A percentile compares a stretch with the other conserved stretches of the same genome.
Evolutionary conservation across 1,140 invertebrate genomes (phyloP).

Genomic region (Drosophila takahashii): DNA sequence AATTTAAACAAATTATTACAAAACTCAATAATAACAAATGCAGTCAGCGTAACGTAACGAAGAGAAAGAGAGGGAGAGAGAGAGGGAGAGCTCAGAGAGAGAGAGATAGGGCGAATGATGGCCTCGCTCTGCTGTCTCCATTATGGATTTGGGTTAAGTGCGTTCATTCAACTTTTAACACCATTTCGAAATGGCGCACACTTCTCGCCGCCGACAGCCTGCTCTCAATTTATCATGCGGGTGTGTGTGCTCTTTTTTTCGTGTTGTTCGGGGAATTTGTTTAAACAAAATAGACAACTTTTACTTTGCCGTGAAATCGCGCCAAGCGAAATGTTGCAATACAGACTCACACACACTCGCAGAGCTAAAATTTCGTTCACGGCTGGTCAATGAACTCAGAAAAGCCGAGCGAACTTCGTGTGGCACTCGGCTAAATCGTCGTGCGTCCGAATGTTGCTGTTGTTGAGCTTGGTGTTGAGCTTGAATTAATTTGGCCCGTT

Average conservation of each 20-base stretch:
- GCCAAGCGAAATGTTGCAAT: constrained; percentile 65
- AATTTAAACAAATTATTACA: constrained; percentile 82
- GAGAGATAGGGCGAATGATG: constrained; percentile 15
- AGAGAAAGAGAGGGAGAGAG: background rate
- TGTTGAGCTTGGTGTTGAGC: no score
- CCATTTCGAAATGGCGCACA: constrained; percentile 81
- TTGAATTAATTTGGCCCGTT: constrained; percentile 31
- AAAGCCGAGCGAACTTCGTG: constrained; percentile 36
- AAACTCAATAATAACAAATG: constrained; percentile 69
- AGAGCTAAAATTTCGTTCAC: constrained; percentile 75
- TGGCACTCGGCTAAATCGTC: constrained; percentile 1
- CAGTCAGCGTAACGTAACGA: constrained; percentile 13
- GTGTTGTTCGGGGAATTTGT: constrained; percentile 56
- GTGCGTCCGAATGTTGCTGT: constrained; percentile 17
- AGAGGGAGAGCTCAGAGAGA: background rate
- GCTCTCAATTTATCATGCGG: constrained; percentile 77
- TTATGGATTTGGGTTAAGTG: constrained; percentile 83
- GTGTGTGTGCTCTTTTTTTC: constrained; percentile 26
- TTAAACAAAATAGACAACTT: constrained; percentile 79
- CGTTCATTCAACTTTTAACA: constrained; percentile 84
- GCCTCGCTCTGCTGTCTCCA: constrained; percentile 53
- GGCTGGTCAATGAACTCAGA: constrained; percentile 83
- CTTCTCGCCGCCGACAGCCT: constrained; percentile 27
- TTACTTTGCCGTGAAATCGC: constrained; percentile 81
- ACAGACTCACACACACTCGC: constrained; percentile 16